Evolutionary conservation across 2,888 invertebrate species (phyloP).

Genomic region (Aricia artaxerxes): DNA sequence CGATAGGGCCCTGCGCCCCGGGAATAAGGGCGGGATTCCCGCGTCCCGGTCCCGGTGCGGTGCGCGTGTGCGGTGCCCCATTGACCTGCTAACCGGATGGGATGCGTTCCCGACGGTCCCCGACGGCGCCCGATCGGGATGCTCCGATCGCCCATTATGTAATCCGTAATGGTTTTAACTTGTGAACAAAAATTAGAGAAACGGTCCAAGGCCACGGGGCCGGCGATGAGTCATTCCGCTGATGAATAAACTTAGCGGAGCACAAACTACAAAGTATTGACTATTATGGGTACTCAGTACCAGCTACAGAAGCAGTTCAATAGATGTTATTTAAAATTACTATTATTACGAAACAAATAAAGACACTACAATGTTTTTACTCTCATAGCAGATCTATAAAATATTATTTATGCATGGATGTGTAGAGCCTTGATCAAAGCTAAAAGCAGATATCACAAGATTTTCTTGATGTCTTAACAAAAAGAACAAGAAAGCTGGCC

Average conservation of each 20-base stretch:
- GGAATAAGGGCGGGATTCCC: constrained; percentile 14
- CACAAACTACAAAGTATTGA: not conserved
- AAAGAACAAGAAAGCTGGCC: no score
- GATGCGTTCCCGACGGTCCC: constrained; percentile 41
- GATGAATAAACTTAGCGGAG: constrained; percentile 5
- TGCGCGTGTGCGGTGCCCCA: constrained; percentile 50
- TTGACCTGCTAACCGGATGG: constrained; percentile 48
- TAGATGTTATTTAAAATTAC: not conserved
- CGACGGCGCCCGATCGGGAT: constrained; percentile 35
- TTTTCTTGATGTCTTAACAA: no score
- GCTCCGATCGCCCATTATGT: constrained; percentile 35
- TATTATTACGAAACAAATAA: not conserved
- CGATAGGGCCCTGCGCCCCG: not conserved
- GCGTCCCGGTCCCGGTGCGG: constrained; percentile 27
- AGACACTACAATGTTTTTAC: not conserved
- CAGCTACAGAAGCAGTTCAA: not conserved
- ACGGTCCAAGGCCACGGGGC: constrained; percentile 13
- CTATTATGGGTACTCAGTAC: not conserved
- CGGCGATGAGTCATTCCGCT: not conserved
- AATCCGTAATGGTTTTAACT: constrained; percentile 18
- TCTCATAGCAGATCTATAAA: no score
- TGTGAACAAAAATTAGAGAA: constrained; percentile 18
- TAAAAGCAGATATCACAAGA: no score
- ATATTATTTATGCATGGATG: not conserved
- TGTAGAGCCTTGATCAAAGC: no score